phyloP scores from a whole-genome alignment of 2,888 invertebrate species.

The Aphodius sticticus region DNA sequence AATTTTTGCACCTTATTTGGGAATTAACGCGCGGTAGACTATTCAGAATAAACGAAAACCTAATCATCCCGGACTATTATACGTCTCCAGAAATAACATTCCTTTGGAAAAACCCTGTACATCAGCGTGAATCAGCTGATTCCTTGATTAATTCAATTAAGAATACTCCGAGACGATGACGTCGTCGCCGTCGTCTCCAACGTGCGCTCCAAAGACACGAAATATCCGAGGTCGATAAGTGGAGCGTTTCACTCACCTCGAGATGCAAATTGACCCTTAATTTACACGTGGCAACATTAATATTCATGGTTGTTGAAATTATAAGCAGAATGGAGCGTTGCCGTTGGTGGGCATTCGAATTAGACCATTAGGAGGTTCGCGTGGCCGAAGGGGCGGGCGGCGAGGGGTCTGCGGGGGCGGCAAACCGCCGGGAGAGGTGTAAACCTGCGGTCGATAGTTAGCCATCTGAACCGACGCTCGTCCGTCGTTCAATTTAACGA shows the following conservation, averaged over 20 bases:
- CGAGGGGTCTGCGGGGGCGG: background rate
- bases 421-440: background rate
- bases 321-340: slow-evolving; percentile 20
- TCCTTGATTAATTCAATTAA: no score
- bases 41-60: no score
- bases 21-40: no score
- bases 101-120: no score
- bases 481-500: background rate
- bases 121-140: no score
- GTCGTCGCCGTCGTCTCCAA: background rate
- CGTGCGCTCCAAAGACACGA: background rate
- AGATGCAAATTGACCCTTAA: slow-evolving; percentile 30
- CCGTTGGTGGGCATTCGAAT: slow-evolving; percentile 4
- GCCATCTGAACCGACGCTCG: background rate
- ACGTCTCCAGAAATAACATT: no score
- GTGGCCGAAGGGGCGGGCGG: background rate
- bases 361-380: slow-evolving; percentile 4
- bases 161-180: background rate
- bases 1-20: no score
- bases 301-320: slow-evolving; percentile 31
- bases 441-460: slow-evolving; percentile 4
- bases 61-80: no score
- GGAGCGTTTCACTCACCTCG: slow-evolving; percentile 11
- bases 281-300: slow-evolving; percentile 22
- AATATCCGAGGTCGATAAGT: slow-evolving; percentile 20